Conservation (phyloP, 1,140 invertebrate genomes). For the Aricia agestis region DNA sequence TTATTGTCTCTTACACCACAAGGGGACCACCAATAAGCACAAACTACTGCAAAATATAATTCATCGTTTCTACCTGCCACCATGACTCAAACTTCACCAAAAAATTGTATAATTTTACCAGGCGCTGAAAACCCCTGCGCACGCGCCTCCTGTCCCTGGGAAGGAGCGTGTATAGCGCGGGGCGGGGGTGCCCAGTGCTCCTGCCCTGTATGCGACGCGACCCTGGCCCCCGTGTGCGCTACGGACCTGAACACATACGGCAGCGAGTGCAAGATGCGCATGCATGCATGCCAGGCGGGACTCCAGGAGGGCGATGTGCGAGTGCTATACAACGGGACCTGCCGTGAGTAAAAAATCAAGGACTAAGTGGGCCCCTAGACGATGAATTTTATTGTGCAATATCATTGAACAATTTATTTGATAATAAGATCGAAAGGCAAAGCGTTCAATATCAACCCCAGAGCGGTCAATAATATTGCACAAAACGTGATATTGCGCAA, state of each 20-base stretch:
- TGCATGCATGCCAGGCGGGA: conserved; percentile 82
- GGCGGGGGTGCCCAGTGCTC: conserved; percentile 85
- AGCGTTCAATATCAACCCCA: too few relatives aligned
- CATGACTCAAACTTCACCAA: too few relatives aligned
- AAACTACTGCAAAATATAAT: too few relatives aligned
- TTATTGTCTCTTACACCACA: too few relatives aligned
- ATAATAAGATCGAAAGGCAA: too few relatives aligned
- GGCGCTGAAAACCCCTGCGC: conserved; percentile 80
- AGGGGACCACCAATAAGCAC: too few relatives aligned
- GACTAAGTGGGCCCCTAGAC: too few relatives aligned
- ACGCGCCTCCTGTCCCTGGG: conserved; percentile 83
- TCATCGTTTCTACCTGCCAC: too few relatives aligned
- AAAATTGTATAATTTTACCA: conserved; percentile 15
- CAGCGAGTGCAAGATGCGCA: conserved; percentile 89
- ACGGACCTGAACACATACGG: conserved; percentile 91
- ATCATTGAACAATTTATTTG: too few relatives aligned
- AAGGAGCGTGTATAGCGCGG: conserved; percentile 85
- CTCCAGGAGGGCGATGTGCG: conserved; percentile 51
- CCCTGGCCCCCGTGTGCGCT: conserved; percentile 91
- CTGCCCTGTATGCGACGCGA: conserved; percentile 89
- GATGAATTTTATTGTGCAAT: too few relatives aligned
- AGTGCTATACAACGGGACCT: conserved; percentile 62
- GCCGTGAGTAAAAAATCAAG: conserved; percentile 54
- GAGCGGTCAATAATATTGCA: too few relatives aligned
- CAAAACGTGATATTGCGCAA: too few relatives aligned